phyloP scores from a whole-genome alignment of 92 coral and sea anemone genomes.

The Bergia puertoricense region DNA sequence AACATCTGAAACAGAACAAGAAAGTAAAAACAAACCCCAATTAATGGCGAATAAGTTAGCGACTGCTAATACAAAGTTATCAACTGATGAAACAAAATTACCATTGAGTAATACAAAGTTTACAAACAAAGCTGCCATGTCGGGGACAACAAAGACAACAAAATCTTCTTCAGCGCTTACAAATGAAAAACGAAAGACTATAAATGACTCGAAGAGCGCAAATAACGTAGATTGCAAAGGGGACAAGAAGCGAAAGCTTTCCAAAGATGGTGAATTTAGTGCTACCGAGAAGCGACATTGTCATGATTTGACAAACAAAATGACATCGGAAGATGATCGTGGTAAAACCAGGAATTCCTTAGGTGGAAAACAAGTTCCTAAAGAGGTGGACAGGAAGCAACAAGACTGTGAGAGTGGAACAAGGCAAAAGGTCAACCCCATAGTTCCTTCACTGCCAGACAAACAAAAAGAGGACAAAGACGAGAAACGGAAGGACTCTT shows the following conservation, averaged over 20 bases:
- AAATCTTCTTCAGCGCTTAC: background rate
- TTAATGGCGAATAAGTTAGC: background rate
- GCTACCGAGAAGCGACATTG: constrained; percentile 12
- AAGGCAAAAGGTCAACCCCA: background rate
- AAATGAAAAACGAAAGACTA: background rate
- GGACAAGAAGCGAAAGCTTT: background rate
- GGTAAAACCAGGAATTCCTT: background rate
- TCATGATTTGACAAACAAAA: background rate
- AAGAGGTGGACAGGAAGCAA: background rate
- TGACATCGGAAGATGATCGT: background rate
- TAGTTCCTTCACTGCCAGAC: background rate
- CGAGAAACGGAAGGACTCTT: background rate
- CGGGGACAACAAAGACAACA: background rate
- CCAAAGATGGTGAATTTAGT: background rate
- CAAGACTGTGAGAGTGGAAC: background rate
- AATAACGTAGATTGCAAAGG: background rate
- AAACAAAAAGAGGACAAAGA: background rate
- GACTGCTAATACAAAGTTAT: background rate
- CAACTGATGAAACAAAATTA: background rate
- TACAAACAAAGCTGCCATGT: background rate
- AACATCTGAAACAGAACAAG: background rate
- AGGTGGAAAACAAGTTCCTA: background rate
- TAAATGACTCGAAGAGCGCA: background rate
- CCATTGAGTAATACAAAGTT: background rate
- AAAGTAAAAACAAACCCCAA: background rate